phyloP scores from a whole-genome alignment of 2,888 invertebrate species.

The Melanostoma scalare region DNA sequence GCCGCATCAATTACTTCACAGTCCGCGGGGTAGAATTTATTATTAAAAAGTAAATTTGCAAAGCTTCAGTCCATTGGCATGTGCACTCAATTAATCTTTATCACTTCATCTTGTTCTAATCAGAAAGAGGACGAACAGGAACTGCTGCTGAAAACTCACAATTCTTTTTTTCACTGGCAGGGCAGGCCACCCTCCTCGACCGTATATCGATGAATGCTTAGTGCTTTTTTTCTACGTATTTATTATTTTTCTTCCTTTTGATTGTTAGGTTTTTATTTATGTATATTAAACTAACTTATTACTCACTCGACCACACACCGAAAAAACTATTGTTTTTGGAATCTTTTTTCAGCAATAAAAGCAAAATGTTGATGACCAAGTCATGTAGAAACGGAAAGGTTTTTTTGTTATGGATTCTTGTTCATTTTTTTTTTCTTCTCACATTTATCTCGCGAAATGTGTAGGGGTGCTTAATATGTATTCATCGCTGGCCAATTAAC shows the following conservation, averaged over 20 bases:
- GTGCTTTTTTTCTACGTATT: conserved; percentile 5
- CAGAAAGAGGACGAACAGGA: conserved; percentile 2
- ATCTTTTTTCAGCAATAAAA: not conserved
- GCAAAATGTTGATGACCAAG: conserved; percentile 42
- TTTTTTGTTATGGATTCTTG: conserved; percentile 43
- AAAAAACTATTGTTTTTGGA: not conserved
- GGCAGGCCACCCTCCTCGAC: conserved; percentile 11
- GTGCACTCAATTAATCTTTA: conserved; percentile 69
- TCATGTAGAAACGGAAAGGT: conserved; percentile 28
- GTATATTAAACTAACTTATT: conserved; percentile 1
- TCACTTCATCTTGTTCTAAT: conserved; percentile 61
- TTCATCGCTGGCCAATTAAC: conserved; percentile 63
- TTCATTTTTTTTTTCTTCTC: conserved; percentile 24
- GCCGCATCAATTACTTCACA: conserved; percentile 31
- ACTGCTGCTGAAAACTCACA: conserved; percentile 54
- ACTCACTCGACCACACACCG: not conserved
- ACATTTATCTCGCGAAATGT: conserved; percentile 28
- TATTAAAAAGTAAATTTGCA: conserved; percentile 33
- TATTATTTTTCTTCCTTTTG: not conserved
- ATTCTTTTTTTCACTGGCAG: conserved; percentile 4
- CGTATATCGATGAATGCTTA: conserved; percentile 6
- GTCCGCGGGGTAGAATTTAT: conserved; percentile 23
- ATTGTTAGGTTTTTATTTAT: not conserved
- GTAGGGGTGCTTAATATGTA: conserved; percentile 47
- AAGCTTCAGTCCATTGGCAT: conserved; percentile 62